Base-by-base conservation (phyloP, 1,140 invertebrate species). In the Helicoverpa armigera region DNA sequence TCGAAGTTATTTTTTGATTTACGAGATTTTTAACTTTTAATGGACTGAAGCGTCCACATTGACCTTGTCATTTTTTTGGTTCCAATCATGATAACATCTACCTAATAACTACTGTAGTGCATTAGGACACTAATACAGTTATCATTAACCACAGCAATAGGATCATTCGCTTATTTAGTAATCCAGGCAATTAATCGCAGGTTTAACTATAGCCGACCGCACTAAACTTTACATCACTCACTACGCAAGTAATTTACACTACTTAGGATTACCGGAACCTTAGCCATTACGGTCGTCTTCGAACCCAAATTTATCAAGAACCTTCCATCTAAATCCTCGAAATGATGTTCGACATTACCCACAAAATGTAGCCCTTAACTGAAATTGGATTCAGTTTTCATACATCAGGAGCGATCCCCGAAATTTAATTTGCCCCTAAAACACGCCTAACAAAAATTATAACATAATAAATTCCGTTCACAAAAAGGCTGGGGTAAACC, bases 401-500 rank as follows among this genome's bases (percentile, higher is more conserved):
- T 65, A 77, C 61, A 65, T 77, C 60, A 77, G 14, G 12, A n/a
- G 31, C 50, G 35, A 18, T 58, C 16, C 60, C 31, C 54, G n/a
- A 48, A 79, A 70, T 60, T 70, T 70, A 72, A 72, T 72, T 65
- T 72, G 43, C 35, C 53, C 54, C 56, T 16, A 43, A 61, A 78
- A 58, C 18, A 51, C 11, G n/a, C 12, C 11, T 48, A 11, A 48
- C 58, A 73, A 61, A 73, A 80, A 73, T 73, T 43, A 73, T 63
- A 74, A 73, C 54, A 58, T 80, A 61, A 80, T 80, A 80, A 80
- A 74, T 80, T 73, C 31, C 43, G 43, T 74, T 80, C 69, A 43
- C 23, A 80, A 65, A 80, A 80, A 73, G 69, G 56, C 69, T 53
- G 70, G 65, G 76, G 63, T 50, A 31, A 56, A 16, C 23, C 53